These are phyloP conservation scores for Prosopocoilus inquinatus DNA, from an alignment of 2,888 invertebrate genomes.

Conservation along the genomic window DNA sequence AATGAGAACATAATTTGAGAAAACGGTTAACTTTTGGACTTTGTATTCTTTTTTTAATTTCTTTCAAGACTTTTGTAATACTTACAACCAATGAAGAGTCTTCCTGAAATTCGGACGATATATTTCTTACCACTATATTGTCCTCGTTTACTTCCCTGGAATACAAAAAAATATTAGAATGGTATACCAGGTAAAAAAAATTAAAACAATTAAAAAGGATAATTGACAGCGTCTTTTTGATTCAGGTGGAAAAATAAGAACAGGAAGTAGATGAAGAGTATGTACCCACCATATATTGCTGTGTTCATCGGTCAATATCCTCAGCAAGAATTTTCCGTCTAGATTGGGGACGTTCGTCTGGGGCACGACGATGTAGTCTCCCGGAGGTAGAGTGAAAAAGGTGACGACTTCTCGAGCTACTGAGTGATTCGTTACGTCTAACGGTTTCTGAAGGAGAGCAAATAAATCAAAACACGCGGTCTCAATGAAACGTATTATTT, in stretches of 20 bases:
- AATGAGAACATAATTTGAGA: too few relatives aligned
- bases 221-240: not conserved
- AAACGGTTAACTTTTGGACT: too few relatives aligned
- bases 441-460: constrained; percentile 53
- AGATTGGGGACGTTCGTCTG: constrained; percentile 67
- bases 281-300: constrained; percentile 66
- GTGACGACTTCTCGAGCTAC: constrained; percentile 67
- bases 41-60: too few relatives aligned
- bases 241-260: not conserved
- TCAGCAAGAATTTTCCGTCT: constrained; percentile 68
- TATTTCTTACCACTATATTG: constrained; percentile 66
- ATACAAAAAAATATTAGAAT: constrained; percentile 18
- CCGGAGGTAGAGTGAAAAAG: constrained; percentile 72
- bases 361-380: constrained; percentile 72
- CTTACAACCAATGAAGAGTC: constrained; percentile 58
- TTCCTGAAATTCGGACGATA: constrained; percentile 60
- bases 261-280: too few relatives aligned
- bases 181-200: too few relatives aligned
- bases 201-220: too few relatives aligned
- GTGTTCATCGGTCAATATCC: constrained; percentile 70
- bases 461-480: constrained; percentile 13
- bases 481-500: too few relatives aligned
- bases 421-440: constrained; percentile 67
- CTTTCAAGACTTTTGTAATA: too few relatives aligned
- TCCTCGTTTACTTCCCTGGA: constrained; percentile 75